These are phyloP conservation scores for Tylochromis polylepis DNA, from an alignment of 2,113 vertebrate genomes.

Conservation along the genomic window DNA sequence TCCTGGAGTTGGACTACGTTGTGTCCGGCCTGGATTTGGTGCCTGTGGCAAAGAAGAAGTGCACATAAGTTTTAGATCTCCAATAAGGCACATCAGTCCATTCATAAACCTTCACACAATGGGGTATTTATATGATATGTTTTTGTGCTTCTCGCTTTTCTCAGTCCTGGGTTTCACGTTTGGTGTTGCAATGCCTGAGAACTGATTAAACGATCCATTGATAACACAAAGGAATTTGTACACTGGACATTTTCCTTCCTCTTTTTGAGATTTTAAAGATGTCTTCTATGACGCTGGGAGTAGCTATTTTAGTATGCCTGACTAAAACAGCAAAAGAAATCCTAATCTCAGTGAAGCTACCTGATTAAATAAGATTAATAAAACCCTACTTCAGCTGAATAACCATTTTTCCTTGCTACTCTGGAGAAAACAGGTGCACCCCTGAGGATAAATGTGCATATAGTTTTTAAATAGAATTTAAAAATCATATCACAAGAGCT, in stretches of 20 bases:
- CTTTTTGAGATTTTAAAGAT: not conserved
- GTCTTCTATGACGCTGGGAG: not conserved
- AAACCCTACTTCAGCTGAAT: not conserved
- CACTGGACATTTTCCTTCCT: not conserved
- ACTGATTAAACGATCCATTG: not conserved
- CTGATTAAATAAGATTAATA: not conserved
- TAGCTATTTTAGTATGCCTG: not conserved
- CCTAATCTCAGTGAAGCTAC: not conserved
- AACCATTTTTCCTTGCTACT: not conserved
- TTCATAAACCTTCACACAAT: not conserved
- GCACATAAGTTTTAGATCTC: not conserved
- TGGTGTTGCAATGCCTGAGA: not conserved
- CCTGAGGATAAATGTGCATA: not conserved
- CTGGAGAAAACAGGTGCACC: not conserved
- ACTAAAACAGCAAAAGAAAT: not conserved
- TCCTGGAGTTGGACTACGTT: constrained; percentile 71
- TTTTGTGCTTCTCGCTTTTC: not conserved
- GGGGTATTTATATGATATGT: not conserved
- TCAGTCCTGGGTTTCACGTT: not conserved
- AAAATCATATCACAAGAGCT: not conserved
- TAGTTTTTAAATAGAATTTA: not conserved
- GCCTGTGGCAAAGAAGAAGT: constrained; percentile 65
- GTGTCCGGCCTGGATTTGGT: constrained; percentile 67
- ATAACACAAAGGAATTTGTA: not conserved
- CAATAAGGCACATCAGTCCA: not conserved